Evolutionary conservation across 2,797 vertebrate genomes (phyloP), one percentile per base, ranked within the genome.

Genomic region (Cottoperca gobio): DNA sequence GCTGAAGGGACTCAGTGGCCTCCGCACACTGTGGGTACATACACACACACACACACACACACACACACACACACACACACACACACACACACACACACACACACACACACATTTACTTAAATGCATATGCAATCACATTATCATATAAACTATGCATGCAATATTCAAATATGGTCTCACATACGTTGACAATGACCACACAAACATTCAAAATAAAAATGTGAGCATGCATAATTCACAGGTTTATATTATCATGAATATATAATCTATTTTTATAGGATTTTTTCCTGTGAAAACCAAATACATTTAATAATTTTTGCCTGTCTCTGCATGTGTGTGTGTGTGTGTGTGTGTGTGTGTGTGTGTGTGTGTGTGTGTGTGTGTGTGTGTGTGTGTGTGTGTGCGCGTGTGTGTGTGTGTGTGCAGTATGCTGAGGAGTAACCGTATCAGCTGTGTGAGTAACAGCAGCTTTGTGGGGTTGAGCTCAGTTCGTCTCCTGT

Each of bases 401-500:
- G 9, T 81, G 57, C 73, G 12, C 82, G 45, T 83, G 64, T 78
- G 75, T 83, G 39, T 64, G 73, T 91, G 79, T 82, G 78, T 87
- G 63, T 43, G 65, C 76, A 99, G 98, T 71, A 99, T 99, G 98
- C 90, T 99, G 86, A 95, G 98, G 89, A 99, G 97, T 85, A 99
- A 99, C 91, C 96, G 94, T 5, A 97, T 99, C 90, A 97, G 95
- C 94, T 99, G 98, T 87, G 97, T 99, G 78, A 97, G 96, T 58
- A 99, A 99, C 8, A 96, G 96, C 90, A 99, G 97, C 86, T 99
- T 99, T 66, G 96, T 96, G 1, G 98, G 98, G 9, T 90, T 99
- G 85, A 97, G 97, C 79, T 99, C 97, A 0, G 97, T 99, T 13
- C 96, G 98, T 39, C 91, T 99, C 75, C 95, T 99, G 67, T 99